Conservation (phyloP, 2,113 vertebrate genomes). For the Brachirus orientalis region DNA sequence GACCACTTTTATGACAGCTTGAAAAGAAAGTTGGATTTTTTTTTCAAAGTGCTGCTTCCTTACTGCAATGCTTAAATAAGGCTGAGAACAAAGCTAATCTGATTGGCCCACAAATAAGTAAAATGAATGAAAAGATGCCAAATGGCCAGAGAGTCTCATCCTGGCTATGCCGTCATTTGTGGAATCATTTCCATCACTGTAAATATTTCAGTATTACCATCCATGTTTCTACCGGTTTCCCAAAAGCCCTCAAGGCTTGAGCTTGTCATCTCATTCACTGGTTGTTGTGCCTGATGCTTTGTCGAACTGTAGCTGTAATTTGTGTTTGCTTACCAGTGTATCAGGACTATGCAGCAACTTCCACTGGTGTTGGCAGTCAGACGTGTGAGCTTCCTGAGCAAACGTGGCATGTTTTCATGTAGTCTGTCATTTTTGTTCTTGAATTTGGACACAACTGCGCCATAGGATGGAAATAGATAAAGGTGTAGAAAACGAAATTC, state of each 20-base stretch:
- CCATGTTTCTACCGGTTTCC: conserved; percentile 53
- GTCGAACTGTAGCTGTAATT: conserved; percentile 76
- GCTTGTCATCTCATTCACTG: conserved; percentile 70
- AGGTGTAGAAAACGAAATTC: conserved; percentile 13
- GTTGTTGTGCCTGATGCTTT: conserved; percentile 79
- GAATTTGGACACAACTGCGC: conserved; percentile 39
- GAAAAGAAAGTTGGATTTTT: conserved; percentile 40
- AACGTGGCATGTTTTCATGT: conserved; percentile 26
- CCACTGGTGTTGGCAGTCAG: conserved; percentile 68
- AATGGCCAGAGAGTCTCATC: conserved; percentile 12
- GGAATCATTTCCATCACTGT: conserved; percentile 46
- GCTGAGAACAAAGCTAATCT: conserved; percentile 9
- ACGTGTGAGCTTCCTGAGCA: conserved; percentile 31
- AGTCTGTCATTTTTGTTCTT: conserved; percentile 31
- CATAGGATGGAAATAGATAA: conserved; percentile 12
- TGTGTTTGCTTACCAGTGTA: conserved; percentile 75
- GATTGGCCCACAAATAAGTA: background rate
- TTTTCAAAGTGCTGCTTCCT: conserved; percentile 4
- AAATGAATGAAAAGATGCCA: conserved; percentile 26
- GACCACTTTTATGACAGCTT: conserved; percentile 52
- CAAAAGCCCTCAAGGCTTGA: conserved; percentile 49
- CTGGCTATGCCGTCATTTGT: background rate
- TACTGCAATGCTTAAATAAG: background rate
- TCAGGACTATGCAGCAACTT: conserved; percentile 83
- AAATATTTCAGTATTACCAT: conserved; percentile 55